Base-by-base conservation (phyloP, 2,797 vertebrate genomes). In the Aphelocoma californica region DNA sequence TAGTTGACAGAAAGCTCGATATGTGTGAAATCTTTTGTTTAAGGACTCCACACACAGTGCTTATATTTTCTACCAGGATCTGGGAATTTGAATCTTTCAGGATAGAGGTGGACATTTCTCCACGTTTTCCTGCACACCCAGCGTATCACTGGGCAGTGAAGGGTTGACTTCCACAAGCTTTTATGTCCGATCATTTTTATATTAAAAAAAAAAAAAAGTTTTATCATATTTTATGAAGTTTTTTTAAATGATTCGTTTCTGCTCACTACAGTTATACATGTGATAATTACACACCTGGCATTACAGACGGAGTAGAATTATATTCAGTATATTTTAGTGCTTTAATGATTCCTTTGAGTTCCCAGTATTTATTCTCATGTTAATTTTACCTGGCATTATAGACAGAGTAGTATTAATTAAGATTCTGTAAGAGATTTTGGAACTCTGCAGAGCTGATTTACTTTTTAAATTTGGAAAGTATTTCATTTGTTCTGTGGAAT, bases 251-350 rank as follows among this genome's bases (percentile, higher is more conserved):
- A 29, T 79, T 82, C 4, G 0, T 92, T 94, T 86, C 32, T 82
- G 24, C 42, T 91, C 29, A 31, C 21, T 94, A 9, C 32, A 61
- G 61, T 90, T 71, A 32, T 20, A 38, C 14, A 77, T 28, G 15
- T 60, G 64, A 80, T 89, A 92, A 92, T 80, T 85, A 32, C 48
- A 40, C 89, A 94, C 60, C 89, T 94, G 92, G 64, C 26, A 15
- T 70, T 88, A 34, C 53, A 92, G 91, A 75, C 0, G 0, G 57
- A 85, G 7, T 66, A 77, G 60, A 85, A 83, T 81, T 71, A 32
- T 91, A 94, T 92, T 83, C 72, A 67, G 23, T 67, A 18, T 80
- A 69, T 85, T 94, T 74, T 87, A 81, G 15, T 71, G 53, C 16
- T 80, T 80, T 61, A 91, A 64, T 32, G 57, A 67, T 80, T 83